Evolutionary conservation across 2,888 invertebrate genomes (phyloP).

Genomic region (Lepidocyrtinus sp.): DNA sequence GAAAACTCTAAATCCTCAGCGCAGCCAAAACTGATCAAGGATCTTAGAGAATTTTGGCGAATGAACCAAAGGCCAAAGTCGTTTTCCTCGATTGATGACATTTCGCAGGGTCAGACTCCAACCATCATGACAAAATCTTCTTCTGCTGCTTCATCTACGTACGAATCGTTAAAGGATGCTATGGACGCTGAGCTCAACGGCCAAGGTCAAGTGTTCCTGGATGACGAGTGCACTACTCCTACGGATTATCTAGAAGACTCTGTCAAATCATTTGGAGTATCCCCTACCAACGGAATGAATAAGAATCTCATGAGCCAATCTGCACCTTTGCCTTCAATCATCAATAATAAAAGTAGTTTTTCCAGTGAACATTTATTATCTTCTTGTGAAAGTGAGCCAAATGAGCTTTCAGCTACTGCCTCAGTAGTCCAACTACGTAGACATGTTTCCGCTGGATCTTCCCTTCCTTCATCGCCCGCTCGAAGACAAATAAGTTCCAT

Average conservation of each 20-base stretch:
- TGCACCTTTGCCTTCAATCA: too few relatives aligned
- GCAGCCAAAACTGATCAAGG: slow-evolving; percentile 67
- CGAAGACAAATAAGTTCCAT: not conserved
- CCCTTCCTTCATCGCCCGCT: not conserved
- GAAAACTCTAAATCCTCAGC: too few relatives aligned
- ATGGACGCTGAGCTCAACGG: slow-evolving; percentile 52
- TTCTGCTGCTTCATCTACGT: slow-evolving; percentile 61
- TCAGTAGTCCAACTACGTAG: not conserved
- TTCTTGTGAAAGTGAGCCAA: not conserved
- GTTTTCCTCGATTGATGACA: slow-evolving; percentile 35
- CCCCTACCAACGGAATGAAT: not conserved
- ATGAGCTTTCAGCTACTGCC: slow-evolving; percentile 28
- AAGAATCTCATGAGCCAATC: slow-evolving; percentile 40
- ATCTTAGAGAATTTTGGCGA: slow-evolving; percentile 68
- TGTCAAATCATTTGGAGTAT: slow-evolving; percentile 22
- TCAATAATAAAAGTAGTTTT: too few relatives aligned
- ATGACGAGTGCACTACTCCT: slow-evolving; percentile 57
- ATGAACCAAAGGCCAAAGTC: slow-evolving; percentile 62
- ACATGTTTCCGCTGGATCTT: slow-evolving; percentile 14
- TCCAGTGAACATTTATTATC: too few relatives aligned
- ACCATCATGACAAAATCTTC: slow-evolving; percentile 49
- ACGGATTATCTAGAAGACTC: slow-evolving; percentile 40
- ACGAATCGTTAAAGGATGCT: slow-evolving; percentile 58
- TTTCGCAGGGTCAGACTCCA: too few relatives aligned
- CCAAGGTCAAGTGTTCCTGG: slow-evolving; percentile 66